These are phyloP conservation scores for Actenoides lindsayi DNA, from an alignment of 2,113 vertebrate genomes.

Conservation along the genomic window DNA sequence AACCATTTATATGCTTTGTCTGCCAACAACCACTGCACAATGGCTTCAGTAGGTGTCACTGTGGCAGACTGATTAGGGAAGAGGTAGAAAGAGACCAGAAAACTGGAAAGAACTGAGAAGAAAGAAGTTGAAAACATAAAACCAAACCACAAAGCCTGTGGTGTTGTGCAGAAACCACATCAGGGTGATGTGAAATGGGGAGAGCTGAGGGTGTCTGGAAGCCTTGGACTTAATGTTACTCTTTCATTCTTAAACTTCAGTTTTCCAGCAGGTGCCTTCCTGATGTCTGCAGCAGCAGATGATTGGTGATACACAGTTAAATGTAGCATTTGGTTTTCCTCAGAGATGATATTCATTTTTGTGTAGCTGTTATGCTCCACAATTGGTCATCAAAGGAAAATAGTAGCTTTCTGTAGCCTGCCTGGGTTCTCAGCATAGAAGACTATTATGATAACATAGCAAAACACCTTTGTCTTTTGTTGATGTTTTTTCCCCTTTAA, in stretches of 20 bases:
- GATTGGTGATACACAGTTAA: background rate
- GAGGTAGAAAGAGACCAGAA: background rate
- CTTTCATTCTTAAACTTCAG: background rate
- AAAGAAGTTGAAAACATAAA: background rate
- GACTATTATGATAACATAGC: background rate
- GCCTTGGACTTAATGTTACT: background rate
- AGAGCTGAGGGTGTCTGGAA: background rate
- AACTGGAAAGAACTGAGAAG: background rate
- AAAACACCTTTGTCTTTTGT: background rate
- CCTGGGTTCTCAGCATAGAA: background rate
- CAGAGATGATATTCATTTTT: background rate
- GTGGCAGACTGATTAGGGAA: background rate
- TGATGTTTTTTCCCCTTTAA: background rate
- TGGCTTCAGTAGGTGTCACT: background rate
- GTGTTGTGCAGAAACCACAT: background rate
- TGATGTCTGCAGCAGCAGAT: background rate
- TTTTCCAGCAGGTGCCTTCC: background rate
- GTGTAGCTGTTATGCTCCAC: background rate
- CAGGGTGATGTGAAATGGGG: background rate
- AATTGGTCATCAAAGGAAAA: background rate
- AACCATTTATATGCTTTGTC: background rate
- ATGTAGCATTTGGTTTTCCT: background rate
- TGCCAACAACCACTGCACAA: rapidly evolving
- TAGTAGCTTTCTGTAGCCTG: background rate
- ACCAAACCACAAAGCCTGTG: background rate